phyloP scores from a whole-genome alignment of 2,888 invertebrate species.

The Axea sp. region DNA sequence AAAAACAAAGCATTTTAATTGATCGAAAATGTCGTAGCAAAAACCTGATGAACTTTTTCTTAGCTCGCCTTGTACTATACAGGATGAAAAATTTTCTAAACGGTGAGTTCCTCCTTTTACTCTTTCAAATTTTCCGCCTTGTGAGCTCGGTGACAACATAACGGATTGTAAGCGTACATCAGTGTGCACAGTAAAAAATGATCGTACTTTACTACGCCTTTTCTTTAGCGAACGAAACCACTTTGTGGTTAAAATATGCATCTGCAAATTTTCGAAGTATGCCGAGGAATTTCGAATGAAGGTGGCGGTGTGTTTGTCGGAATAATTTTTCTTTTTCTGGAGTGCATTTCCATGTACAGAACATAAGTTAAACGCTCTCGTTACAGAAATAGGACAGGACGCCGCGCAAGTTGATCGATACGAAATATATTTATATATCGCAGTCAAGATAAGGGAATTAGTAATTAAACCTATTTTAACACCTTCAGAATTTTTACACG shows the following conservation, averaged over 20 bases:
- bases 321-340: slow-evolving; percentile 56
- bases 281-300: slow-evolving; percentile 59
- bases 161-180: slow-evolving; percentile 59
- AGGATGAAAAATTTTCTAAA: slow-evolving; percentile 54
- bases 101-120: slow-evolving; percentile 53
- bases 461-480: neutral
- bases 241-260: slow-evolving; percentile 66
- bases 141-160: slow-evolving; percentile 58
- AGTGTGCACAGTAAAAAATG: slow-evolving; percentile 60
- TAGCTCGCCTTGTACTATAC: neutral
- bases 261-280: slow-evolving; percentile 61
- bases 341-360: slow-evolving; percentile 61
- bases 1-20: no score
- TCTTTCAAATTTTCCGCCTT: slow-evolving; percentile 59
- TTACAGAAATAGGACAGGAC: slow-evolving; percentile 48
- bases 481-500: no score
- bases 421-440: slow-evolving; percentile 29
- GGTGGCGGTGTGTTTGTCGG: slow-evolving; percentile 34
- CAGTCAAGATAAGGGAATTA: neutral
- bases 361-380: slow-evolving; percentile 55
- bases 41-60: neutral
- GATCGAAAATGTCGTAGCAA: neutral
- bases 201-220: slow-evolving; percentile 57
- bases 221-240: slow-evolving; percentile 61
- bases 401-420: slow-evolving; percentile 39